These are phyloP conservation scores for Creontiades dilutus DNA, from an alignment of 2,888 invertebrate genomes.

Conservation along the genomic window DNA sequence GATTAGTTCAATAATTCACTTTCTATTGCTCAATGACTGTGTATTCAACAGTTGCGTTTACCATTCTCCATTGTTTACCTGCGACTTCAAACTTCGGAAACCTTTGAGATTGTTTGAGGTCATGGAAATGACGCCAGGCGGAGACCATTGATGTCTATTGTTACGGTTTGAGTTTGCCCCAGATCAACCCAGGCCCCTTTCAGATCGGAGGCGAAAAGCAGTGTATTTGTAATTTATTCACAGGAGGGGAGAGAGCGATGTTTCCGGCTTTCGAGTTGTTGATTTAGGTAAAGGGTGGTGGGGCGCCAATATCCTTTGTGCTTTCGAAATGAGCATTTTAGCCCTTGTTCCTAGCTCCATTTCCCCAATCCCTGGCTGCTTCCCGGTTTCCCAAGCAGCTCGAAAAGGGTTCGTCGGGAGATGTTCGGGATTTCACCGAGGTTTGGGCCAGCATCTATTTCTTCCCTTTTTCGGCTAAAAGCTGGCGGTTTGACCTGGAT, in stretches of 20 bases:
- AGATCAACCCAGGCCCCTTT: background rate
- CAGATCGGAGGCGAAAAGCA: conserved; percentile 4
- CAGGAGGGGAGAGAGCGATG: conserved; percentile 45
- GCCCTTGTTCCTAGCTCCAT: conserved; percentile 37
- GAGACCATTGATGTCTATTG: conserved; percentile 20
- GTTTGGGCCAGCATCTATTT: background rate
- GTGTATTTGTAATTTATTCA: conserved; percentile 50
- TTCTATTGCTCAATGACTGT: too few relatives aligned
- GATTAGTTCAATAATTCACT: too few relatives aligned
- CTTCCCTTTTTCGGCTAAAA: background rate
- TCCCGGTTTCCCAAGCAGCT: background rate
- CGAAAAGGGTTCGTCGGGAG: background rate
- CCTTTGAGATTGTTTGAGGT: background rate
- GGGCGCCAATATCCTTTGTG: conserved; percentile 65
- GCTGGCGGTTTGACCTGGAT: conserved; percentile 42
- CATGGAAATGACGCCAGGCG: background rate
- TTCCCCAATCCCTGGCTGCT: conserved; percentile 20
- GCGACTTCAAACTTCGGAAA: background rate
- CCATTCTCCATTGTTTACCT: too few relatives aligned
- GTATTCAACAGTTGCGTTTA: too few relatives aligned
- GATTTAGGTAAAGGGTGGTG: conserved; percentile 49
- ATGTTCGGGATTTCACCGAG: conserved; percentile 12
- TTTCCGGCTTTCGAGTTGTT: conserved; percentile 56
- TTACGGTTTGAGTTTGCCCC: conserved; percentile 1
- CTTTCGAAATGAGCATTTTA: conserved; percentile 52